Base-by-base conservation (phyloP, 2,797 vertebrate genomes). In the Mormyrops boulengeri region DNA sequence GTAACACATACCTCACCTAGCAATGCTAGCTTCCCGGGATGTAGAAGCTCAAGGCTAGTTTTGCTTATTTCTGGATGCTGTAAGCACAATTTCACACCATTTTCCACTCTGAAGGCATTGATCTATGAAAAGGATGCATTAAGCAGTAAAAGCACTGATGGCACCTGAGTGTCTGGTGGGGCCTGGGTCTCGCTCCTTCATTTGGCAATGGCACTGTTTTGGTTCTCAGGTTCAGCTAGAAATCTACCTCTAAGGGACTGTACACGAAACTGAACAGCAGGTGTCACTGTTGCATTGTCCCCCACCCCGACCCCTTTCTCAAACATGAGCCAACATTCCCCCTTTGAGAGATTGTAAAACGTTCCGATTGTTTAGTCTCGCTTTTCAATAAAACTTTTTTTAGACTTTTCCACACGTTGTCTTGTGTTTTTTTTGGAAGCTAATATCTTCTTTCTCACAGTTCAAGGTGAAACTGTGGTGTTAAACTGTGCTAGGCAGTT, bases 331-430 rank as follows among this genome's bases (percentile, higher is more conserved):
- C 94, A 94, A 92, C 91, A 93, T 90, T 95, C 93, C 92, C 93
- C 92, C 92, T 95, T 95, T 95, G 94, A 96, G 95, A 95, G 96
- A 96, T 94, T 96, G 96, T 97, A 95, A 94, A 95, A 94, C 94
- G 95, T 96, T 97, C 95, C 96, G 95, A 95, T 95, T 96, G 95
- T 96, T 94, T 95, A 95, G 96, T 97, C 96, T 96, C 95, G 95
- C 96, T 97, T 98, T 98, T 97, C 96, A 97, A 97, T 97, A 97
- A 98, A 95, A 97, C 95, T 91, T 95, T 99, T 98, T 99, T 96
- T 98, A 99, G 97, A 96, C 95, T 97, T 98, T 96, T 97, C 91
- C 90, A 50, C 91, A 77, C 4, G 34, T 14, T 84, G 57, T 88
- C 73, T 14, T 52, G 11, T 82, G 0, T 3, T 77, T 90, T 57